A percentile compares a stretch with the other conserved stretches of the same genome.
These are phyloP conservation scores for Mycetomoellerius zeteki DNA, from an alignment of 1,140 invertebrate species.

Conservation along the genomic window DNA sequence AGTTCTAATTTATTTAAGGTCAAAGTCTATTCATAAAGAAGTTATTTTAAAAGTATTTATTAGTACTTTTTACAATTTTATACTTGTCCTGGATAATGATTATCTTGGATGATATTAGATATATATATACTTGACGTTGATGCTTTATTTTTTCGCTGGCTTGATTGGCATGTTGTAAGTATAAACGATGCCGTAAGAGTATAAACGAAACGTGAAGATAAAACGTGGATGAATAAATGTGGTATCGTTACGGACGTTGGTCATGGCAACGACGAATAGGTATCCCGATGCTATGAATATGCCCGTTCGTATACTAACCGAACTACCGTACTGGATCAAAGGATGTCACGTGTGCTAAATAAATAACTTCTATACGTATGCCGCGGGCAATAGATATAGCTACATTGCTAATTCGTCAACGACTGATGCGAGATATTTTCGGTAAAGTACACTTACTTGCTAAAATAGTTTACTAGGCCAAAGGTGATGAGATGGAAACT, in stretches of 20 bases:
- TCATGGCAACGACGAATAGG: not conserved
- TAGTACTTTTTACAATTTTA: not conserved
- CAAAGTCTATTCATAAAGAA: not conserved
- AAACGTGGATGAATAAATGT: constrained; percentile 35
- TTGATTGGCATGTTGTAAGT: not conserved
- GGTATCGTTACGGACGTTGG: constrained; percentile 21
- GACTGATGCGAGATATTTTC: constrained; percentile 50
- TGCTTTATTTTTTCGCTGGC: not conserved
- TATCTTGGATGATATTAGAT: not conserved
- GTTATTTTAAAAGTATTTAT: not conserved
- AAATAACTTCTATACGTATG: constrained; percentile 38
- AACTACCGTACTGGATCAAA: constrained; percentile 40
- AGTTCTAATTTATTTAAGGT: not conserved
- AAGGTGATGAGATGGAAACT: not conserved
- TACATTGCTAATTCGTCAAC: constrained; percentile 56
- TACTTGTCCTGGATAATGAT: not conserved
- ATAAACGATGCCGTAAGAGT: not conserved
- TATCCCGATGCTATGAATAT: constrained; percentile 35
- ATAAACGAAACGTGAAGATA: constrained; percentile 15
- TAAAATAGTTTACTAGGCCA: constrained; percentile 23
- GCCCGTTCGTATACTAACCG: constrained; percentile 40
- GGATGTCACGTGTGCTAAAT: constrained; percentile 42
- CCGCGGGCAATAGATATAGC: constrained; percentile 49
- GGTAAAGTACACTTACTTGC: constrained; percentile 5
- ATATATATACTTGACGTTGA: not conserved